Evolutionary conservation across 2,797 vertebrate species (phyloP).

Genomic region (Acrossocheilus wenchowensis): DNA sequence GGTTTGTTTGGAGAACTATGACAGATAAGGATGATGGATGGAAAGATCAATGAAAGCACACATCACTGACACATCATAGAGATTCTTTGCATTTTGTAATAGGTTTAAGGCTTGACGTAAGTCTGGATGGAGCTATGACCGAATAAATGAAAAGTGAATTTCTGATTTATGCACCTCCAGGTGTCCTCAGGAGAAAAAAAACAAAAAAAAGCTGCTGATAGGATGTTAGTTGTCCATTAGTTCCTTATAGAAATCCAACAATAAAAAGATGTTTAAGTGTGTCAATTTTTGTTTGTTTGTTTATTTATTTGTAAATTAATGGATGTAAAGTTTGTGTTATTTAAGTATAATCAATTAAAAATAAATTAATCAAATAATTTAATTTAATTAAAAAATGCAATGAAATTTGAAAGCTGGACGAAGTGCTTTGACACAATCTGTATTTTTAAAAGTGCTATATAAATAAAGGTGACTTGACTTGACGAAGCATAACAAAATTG

Average conservation of each 20-base stretch:
- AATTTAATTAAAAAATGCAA: not conserved
- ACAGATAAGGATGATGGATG: slow-evolving; percentile 20
- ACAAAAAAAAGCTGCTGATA: not conserved
- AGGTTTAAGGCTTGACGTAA: not conserved
- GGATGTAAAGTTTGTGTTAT: not conserved
- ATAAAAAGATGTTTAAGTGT: not conserved
- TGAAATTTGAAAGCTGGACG: not conserved
- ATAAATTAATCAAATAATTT: not conserved
- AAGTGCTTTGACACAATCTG: not conserved
- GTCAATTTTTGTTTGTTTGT: not conserved
- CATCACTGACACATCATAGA: slow-evolving; percentile 2
- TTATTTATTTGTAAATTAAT: not conserved
- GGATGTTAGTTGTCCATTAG: not conserved
- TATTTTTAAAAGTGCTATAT: too few species aligned
- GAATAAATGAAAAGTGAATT: slow-evolving; percentile 7
- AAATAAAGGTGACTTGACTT: too few species aligned
- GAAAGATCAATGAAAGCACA: not conserved
- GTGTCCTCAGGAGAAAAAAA: not conserved
- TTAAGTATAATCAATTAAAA: not conserved
- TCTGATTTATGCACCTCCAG: slow-evolving; percentile 15
- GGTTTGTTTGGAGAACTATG: slow-evolving; percentile 8
- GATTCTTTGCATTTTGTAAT: slow-evolving; percentile 8
- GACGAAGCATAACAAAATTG: not conserved
- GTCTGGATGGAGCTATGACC: not conserved
- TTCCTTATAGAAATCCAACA: not conserved